phyloP scores from a whole-genome alignment of 2,888 invertebrate species.

The Monopis laevigella region DNA sequence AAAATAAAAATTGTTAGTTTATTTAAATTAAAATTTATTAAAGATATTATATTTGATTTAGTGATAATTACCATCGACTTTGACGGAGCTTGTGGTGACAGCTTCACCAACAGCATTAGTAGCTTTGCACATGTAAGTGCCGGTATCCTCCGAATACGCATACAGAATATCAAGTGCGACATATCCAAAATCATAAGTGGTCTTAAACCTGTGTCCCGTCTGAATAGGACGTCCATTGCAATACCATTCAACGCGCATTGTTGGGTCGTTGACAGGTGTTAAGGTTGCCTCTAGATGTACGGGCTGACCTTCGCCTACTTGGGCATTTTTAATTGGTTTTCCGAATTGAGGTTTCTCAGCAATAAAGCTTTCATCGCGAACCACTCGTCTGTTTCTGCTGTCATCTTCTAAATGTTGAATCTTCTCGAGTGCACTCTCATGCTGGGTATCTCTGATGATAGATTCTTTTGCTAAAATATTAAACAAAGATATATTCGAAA shows the following conservation, averaged over 20 bases:
- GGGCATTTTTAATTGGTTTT: slow-evolving; percentile 85
- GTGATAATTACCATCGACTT: slow-evolving; percentile 86
- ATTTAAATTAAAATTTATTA: too few species aligned
- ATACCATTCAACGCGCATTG: slow-evolving; percentile 99
- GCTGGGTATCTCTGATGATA: slow-evolving; percentile 90
- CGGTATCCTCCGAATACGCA: slow-evolving; percentile 96
- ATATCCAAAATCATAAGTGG: slow-evolving; percentile 97
- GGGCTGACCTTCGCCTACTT: slow-evolving; percentile 85
- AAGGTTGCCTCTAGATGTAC: slow-evolving; percentile 95
- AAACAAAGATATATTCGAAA: slow-evolving; percentile 6
- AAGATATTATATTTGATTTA: too few species aligned
- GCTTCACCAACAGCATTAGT: slow-evolving; percentile 96
- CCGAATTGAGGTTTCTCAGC: slow-evolving; percentile 92
- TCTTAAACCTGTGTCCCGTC: slow-evolving; percentile 94
- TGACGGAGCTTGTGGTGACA: slow-evolving; percentile 89
- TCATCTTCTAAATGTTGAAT: slow-evolving; percentile 92
- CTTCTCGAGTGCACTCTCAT: slow-evolving; percentile 91
- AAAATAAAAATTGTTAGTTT: slow-evolving; percentile 14
- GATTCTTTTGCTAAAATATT: slow-evolving; percentile 75
- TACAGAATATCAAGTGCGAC: slow-evolving; percentile 96
- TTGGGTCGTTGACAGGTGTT: slow-evolving; percentile 97
- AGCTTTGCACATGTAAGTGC: slow-evolving; percentile 96
- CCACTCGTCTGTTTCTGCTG: slow-evolving; percentile 76
- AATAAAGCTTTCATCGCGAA: slow-evolving; percentile 77
- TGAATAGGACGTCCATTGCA: slow-evolving; percentile 94